Percentiles rank a stretch among this genome's conserved stretches.
Conservation (phyloP, 1,140 invertebrate species). For the Gryon sp. region DNA sequence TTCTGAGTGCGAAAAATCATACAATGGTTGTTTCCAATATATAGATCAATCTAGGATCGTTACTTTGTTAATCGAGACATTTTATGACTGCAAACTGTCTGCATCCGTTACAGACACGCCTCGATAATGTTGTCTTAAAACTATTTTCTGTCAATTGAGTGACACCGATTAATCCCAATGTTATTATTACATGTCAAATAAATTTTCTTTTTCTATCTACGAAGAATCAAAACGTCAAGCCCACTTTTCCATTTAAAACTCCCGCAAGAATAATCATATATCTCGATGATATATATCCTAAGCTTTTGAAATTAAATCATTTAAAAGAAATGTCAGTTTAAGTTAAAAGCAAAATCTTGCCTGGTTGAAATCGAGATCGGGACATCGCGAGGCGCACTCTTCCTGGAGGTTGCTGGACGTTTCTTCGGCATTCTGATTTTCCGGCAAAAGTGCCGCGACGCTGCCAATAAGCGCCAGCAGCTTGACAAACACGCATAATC, state of each 20-base stretch:
- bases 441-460: constrained; percentile 67
- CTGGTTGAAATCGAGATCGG: constrained; percentile 73
- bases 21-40: constrained; percentile 1
- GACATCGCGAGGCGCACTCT: constrained; percentile 74
- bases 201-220: no score
- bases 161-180: no score
- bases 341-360: constrained; percentile 43
- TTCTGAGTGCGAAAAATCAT: no score
- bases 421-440: constrained; percentile 62
- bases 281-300: no score
- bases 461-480: constrained; percentile 68
- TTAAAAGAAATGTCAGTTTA: no score
- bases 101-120: constrained; percentile 14
- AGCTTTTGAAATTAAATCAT: no score
- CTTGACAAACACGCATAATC: constrained; percentile 70
- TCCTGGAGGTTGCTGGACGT: constrained; percentile 68
- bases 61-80: constrained; percentile 6
- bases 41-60: neutral
- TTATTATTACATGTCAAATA: no score
- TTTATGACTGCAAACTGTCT: constrained; percentile 19
- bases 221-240: no score
- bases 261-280: no score
- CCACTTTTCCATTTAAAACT: no score
- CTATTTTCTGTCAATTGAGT: no score
- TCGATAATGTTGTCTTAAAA: no score